Base-by-base conservation (phyloP, 35 echinoderm and acorn worm genomes). In the Chiridota heheva region DNA sequence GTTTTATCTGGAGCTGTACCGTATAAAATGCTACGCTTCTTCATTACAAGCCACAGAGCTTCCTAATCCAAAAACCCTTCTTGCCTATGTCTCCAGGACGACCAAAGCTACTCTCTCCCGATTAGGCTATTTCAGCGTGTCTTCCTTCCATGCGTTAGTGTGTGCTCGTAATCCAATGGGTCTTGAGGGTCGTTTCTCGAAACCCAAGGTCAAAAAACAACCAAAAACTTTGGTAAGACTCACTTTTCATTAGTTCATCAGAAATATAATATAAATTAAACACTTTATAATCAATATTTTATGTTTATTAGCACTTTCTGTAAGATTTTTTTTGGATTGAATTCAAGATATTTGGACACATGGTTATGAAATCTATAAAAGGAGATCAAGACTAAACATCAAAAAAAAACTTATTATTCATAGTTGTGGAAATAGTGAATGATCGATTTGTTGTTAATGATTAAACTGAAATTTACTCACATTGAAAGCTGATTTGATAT, bases 1-100 rank as follows among this genome's bases (percentile, higher is more conserved):
- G 40, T 73, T 98, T 60, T 89, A 98, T 46, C 66, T 98, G 56
- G 89, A 98, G 83, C 62, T 91, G 56, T 98, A 98, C 82, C 82
- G 95, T 17, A 69, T 91, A 31, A 84, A 86, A 13, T 98, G 95
- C 65, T 98, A 98, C 85, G 55, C 76, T 37, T 80, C 95, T 7
- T 98, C 95, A n/a, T 76, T 98, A 7, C 95, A 98, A 72, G 95
- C 89, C 65, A 88, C 89, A 0, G 95, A 98, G 85, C 81, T 98
- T 20, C 95, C 95, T 38, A 98, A 98, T 77, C 95, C 95, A 34
- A 98, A 98, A 73, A 89, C 78, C 58, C 68, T 98, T 57, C 76
- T 98, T 0, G 89, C 95, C 56, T 88, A 61, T 48, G 95, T 92
- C 57, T 87, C 87, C 39, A 98, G 92, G 26, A 71, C 85, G 30